phyloP scores from a whole-genome alignment of 2,797 vertebrate species.

The Falco biarmicus region DNA sequence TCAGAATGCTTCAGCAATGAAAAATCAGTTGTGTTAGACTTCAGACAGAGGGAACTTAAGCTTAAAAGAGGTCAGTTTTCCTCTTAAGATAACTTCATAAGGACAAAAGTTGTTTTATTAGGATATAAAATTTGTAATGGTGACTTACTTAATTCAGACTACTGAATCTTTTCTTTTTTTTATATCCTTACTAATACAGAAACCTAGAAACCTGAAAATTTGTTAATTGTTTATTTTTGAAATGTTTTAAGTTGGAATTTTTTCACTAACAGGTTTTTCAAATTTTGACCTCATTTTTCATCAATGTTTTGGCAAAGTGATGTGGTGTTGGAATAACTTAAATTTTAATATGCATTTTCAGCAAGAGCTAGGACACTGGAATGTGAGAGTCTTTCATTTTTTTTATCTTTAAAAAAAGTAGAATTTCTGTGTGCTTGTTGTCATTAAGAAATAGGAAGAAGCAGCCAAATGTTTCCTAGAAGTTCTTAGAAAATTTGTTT shows the following conservation, averaged over 20 bases:
- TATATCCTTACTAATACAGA: not conserved
- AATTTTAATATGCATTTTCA: not conserved
- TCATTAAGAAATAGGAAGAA: not conserved
- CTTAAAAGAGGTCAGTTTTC: not conserved
- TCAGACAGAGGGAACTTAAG: not conserved
- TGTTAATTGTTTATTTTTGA: not conserved
- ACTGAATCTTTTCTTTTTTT: not conserved
- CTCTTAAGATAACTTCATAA: not conserved
- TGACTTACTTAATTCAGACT: not conserved
- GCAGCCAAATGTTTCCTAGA: not conserved
- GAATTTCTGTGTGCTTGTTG: not conserved
- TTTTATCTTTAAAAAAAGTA: not conserved
- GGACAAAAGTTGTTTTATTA: not conserved
- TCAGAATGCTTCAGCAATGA: not conserved
- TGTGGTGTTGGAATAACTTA: not conserved
- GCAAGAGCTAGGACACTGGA: not conserved
- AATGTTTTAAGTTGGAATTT: not conserved
- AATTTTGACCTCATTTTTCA: not conserved
- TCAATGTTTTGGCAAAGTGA: not conserved
- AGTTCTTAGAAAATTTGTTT: not conserved
- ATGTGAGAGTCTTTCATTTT: not conserved
- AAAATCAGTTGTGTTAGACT: not conserved
- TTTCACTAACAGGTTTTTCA: not conserved
- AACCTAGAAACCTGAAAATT: not conserved
- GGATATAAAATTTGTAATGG: not conserved